These are phyloP conservation scores for Oryzias javanicus DNA, from an alignment of 2,113 vertebrate genomes.

Conservation along the genomic window DNA sequence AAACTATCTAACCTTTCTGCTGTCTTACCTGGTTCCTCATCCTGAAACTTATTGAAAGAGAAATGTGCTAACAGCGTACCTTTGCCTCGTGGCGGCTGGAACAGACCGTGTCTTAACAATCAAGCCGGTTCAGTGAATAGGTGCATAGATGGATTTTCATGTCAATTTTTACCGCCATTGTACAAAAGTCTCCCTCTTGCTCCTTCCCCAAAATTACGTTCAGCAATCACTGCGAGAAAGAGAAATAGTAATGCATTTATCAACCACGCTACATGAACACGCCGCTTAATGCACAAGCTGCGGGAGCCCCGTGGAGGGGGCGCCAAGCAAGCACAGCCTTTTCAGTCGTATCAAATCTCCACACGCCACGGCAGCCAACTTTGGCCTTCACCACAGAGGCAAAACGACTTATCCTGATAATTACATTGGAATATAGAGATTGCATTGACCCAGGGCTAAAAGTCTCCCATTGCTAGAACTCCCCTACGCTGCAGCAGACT, in stretches of 20 bases:
- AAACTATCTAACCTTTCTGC: too few relatives aligned
- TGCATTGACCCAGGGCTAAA: constrained; percentile 54
- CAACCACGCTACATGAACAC: constrained; percentile 41
- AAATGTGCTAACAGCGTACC: too few relatives aligned
- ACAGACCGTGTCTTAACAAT: too few relatives aligned
- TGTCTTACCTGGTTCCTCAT: too few relatives aligned
- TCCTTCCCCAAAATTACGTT: constrained; percentile 22
- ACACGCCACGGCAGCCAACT: constrained; percentile 43
- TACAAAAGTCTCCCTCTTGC: constrained; percentile 10
- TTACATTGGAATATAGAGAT: constrained; percentile 65
- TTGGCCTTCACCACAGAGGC: constrained; percentile 48
- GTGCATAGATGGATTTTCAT: constrained; percentile 9
- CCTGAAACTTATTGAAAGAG: too few relatives aligned
- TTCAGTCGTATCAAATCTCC: constrained; percentile 63
- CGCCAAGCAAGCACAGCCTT: constrained; percentile 30
- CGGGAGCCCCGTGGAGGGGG: constrained; percentile 15
- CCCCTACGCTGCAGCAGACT: constrained; percentile 25
- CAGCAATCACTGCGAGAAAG: constrained; percentile 41
- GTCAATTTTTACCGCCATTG: constrained; percentile 11
- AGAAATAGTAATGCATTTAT: constrained; percentile 42
- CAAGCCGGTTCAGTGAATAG: neutral
- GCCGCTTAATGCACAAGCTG: constrained; percentile 38
- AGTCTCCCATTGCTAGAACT: constrained; percentile 36
- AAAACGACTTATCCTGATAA: constrained; percentile 59
- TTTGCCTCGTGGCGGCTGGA: too few relatives aligned